phyloP scores from a whole-genome alignment of 1,140 invertebrate genomes.

The Mizuhopecten yessoensis region DNA sequence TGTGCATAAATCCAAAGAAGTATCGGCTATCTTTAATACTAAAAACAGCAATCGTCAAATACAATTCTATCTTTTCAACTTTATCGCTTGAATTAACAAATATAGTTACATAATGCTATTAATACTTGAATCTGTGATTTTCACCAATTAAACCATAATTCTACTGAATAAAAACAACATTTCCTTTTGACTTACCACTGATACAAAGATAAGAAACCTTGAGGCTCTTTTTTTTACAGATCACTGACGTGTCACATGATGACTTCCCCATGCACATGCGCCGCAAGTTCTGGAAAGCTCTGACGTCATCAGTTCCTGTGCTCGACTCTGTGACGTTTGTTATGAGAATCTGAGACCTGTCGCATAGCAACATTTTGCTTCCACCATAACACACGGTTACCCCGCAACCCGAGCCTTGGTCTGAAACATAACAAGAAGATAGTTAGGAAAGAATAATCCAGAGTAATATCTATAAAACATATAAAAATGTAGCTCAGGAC shows the following conservation, averaged over 20 bases:
- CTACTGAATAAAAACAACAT: too few relatives aligned
- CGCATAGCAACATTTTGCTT: slow-evolving; percentile 24
- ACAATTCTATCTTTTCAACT: too few relatives aligned
- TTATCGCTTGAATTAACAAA: too few relatives aligned
- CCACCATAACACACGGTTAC: not conserved
- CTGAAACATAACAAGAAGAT: not conserved
- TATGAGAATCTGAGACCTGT: not conserved
- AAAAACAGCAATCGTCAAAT: too few relatives aligned
- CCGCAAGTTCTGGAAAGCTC: slow-evolving; percentile 12
- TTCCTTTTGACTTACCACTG: not conserved
- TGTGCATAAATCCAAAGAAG: too few relatives aligned
- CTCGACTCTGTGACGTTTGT: slow-evolving; percentile 27
- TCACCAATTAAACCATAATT: too few relatives aligned
- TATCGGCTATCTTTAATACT: too few relatives aligned
- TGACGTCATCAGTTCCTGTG: slow-evolving; percentile 15
- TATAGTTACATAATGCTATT: too few relatives aligned
- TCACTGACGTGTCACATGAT: not conserved
- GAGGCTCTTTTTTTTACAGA: not conserved
- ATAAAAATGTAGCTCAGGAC: too few relatives aligned
- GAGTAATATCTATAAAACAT: too few relatives aligned
- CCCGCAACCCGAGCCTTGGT: slow-evolving; percentile 5
- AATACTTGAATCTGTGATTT: too few relatives aligned
- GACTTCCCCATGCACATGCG: not conserved
- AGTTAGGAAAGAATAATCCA: too few relatives aligned
- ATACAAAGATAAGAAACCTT: not conserved